Evolutionary conservation across 2,888 invertebrate genomes (phyloP).

Genomic region (Masnerella sp.): DNA sequence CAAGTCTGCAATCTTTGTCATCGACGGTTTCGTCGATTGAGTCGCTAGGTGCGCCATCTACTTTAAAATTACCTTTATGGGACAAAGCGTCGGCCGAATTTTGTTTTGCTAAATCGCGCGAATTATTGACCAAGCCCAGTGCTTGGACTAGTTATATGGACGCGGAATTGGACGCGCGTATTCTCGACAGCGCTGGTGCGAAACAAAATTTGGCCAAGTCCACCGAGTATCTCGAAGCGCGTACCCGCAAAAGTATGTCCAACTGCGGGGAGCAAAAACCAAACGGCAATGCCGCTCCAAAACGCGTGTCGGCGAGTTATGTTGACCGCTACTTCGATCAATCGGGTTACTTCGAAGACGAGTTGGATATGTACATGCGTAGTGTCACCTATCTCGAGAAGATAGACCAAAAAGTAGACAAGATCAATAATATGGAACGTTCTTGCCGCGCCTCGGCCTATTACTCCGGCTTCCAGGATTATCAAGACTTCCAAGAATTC

Average conservation of each 20-base stretch:
- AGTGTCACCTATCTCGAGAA: slow-evolving; percentile 49
- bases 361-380: slow-evolving; percentile 57
- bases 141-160: slow-evolving; percentile 75
- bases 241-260: slow-evolving; percentile 64
- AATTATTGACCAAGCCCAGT: slow-evolving; percentile 82
- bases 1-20: slow-evolving; percentile 77
- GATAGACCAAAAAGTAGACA: slow-evolving; percentile 59
- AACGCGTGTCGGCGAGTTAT: slow-evolving; percentile 74
- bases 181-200: slow-evolving; percentile 68
- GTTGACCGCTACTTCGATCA: slow-evolving; percentile 76
- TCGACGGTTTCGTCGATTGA: slow-evolving; percentile 78
- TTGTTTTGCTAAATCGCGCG: slow-evolving; percentile 85
- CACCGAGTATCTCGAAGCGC: slow-evolving; percentile 72
- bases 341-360: slow-evolving; percentile 71
- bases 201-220: slow-evolving; percentile 73
- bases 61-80: slow-evolving; percentile 82
- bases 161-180: slow-evolving; percentile 71
- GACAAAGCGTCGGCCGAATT: slow-evolving; percentile 87
- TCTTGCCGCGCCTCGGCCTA: slow-evolving; percentile 63
- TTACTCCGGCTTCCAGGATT: too few relatives aligned
- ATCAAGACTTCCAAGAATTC: slow-evolving; percentile 72
- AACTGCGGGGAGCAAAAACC: slow-evolving; percentile 64
- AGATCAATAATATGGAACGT: slow-evolving; percentile 71
- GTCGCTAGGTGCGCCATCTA: slow-evolving; percentile 77
- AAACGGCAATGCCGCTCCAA: slow-evolving; percentile 71